Conservation (phyloP, 2,797 vertebrate genomes). For the Synanceia verrucosa region DNA sequence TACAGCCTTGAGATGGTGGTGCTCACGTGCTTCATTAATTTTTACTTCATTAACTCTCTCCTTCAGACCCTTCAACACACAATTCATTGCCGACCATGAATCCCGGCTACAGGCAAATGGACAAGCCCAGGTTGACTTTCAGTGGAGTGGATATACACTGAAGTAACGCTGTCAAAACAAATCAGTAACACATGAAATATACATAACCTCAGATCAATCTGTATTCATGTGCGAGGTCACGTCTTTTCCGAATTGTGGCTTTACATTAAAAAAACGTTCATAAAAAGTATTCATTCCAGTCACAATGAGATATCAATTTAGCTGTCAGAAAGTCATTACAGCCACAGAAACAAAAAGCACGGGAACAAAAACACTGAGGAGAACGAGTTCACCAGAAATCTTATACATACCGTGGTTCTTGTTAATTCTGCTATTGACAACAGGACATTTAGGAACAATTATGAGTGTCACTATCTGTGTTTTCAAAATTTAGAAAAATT, state of each 20-base stretch:
- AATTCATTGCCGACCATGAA: conserved; percentile 75
- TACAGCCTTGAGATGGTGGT: conserved; percentile 83
- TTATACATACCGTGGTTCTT: conserved; percentile 22
- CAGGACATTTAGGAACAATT: conserved; percentile 20
- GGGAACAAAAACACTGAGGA: conserved; percentile 27
- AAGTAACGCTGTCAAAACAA: conserved; percentile 71
- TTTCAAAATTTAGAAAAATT: conserved; percentile 27
- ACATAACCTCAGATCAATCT: conserved; percentile 50
- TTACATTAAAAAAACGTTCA: conserved; percentile 15
- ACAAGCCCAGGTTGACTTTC: conserved; percentile 53
- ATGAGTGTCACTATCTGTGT: conserved; percentile 1
- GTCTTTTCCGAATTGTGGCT: conserved; percentile 32
- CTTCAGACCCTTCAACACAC: conserved; percentile 81
- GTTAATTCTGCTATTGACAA: conserved; percentile 29
- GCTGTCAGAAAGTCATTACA: conserved; percentile 42
- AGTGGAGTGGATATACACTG: conserved; percentile 61
- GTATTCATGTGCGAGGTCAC: conserved; percentile 38
- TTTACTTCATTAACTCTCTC: conserved; percentile 88
- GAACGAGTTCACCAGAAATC: conserved; percentile 6
- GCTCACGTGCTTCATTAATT: conserved; percentile 87
- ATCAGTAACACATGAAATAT: conserved; percentile 66
- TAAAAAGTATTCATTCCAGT: conserved; percentile 18
- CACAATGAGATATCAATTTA: conserved; percentile 43
- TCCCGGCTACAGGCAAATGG: conserved; percentile 56
- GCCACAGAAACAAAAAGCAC: conserved; percentile 22